Conservation (phyloP, 2,797 vertebrate genomes). For the Semotilus atromaculatus region DNA sequence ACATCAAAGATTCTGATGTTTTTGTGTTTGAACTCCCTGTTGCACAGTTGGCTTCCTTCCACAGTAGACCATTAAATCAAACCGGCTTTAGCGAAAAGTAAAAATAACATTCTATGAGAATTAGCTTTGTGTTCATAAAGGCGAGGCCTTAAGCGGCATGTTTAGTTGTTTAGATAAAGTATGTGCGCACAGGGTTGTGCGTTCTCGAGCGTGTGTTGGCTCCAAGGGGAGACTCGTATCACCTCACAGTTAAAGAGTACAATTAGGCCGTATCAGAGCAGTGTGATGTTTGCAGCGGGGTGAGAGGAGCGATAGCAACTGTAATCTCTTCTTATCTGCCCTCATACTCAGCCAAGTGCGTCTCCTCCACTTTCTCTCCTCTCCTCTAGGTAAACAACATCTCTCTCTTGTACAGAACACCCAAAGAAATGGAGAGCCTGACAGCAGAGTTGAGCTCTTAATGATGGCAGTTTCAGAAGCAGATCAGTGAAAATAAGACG, state of each 20-base stretch:
- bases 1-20: constrained; percentile 50
- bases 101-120: constrained; percentile 39
- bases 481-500: constrained; percentile 60
- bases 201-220: constrained; percentile 34
- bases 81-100: constrained; percentile 9
- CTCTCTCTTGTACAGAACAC: constrained; percentile 61
- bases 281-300: constrained; percentile 69
- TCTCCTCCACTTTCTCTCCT: constrained; percentile 69
- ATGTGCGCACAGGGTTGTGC: neutral
- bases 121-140: constrained; percentile 29
- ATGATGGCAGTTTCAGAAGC: constrained; percentile 72
- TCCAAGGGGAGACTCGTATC: constrained; percentile 60
- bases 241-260: constrained; percentile 73
- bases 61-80: constrained; percentile 39
- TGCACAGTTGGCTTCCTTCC: constrained; percentile 35
- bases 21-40: constrained; percentile 16
- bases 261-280: constrained; percentile 77
- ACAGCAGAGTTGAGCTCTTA: constrained; percentile 66
- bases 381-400: constrained; percentile 71
- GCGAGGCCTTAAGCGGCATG: neutral
- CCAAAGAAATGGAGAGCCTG: constrained; percentile 18
- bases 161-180: constrained; percentile 19
- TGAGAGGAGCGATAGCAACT: constrained; percentile 67
- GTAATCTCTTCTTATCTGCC: constrained; percentile 75
- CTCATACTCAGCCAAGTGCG: constrained; percentile 62